These are phyloP conservation scores for Donacobius atricapilla DNA, from an alignment of 2,113 vertebrate genomes.

Conservation along the genomic window DNA sequence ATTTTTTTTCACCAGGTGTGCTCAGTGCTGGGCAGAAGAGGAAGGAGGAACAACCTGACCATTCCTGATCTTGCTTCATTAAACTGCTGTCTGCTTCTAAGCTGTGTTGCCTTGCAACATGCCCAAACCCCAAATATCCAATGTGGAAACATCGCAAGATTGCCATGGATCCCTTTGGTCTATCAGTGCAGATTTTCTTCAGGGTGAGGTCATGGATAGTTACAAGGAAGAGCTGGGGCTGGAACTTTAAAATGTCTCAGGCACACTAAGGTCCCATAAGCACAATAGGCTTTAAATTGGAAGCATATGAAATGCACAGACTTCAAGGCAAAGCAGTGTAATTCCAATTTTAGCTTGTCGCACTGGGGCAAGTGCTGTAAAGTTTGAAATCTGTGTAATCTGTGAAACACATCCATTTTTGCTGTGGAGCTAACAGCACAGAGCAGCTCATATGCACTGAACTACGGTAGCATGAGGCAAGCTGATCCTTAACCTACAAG, in stretches of 20 bases:
- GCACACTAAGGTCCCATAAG: background rate
- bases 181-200: background rate
- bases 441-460: background rate
- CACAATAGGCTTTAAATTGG: background rate
- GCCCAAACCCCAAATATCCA: background rate
- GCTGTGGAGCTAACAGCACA: background rate
- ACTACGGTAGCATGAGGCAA: background rate
- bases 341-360: constrained; percentile 38
- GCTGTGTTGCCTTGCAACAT: rapidly evolving
- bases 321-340: constrained; percentile 9
- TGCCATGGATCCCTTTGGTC: background rate
- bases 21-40: background rate
- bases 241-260: background rate
- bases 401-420: constrained; percentile 20
- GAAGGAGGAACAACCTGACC: background rate
- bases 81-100: background rate
- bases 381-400: constrained; percentile 26
- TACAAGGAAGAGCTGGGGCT: background rate
- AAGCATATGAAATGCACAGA: background rate
- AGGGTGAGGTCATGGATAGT: background rate
- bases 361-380: constrained; percentile 8
- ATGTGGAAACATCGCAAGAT: background rate
- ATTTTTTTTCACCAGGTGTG: background rate
- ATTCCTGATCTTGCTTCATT: background rate
- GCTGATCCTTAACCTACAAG: constrained; percentile 8